These are phyloP conservation scores for Synanthedon vespiformis DNA, from an alignment of 2,888 invertebrate species.

Conservation along the genomic window DNA sequence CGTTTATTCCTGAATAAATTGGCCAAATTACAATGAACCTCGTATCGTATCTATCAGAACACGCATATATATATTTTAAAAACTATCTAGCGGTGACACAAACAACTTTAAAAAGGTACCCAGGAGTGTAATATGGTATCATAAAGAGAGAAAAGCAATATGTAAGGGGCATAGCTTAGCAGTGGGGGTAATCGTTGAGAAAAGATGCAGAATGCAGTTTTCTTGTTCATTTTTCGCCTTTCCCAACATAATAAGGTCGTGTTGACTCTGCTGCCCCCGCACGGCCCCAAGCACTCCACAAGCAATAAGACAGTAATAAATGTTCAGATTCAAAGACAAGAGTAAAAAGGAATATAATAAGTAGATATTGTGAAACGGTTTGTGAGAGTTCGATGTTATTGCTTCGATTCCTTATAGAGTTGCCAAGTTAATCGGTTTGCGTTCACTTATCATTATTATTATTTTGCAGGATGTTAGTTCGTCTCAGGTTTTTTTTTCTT, in stretches of 20 bases:
- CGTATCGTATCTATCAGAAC: too few species aligned
- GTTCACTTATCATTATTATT: conserved; percentile 27
- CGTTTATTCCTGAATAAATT: too few species aligned
- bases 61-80: too few species aligned
- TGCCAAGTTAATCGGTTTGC: conserved; percentile 27
- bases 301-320: conserved; percentile 69
- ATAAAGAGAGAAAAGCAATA: too few species aligned
- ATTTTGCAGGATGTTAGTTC: conserved; percentile 6
- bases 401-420: conserved; percentile 25
- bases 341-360: conserved; percentile 60
- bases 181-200: conserved; percentile 8
- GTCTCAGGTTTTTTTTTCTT: not conserved
- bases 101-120: too few species aligned
- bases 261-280: conserved; percentile 52
- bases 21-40: too few species aligned
- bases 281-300: conserved; percentile 53
- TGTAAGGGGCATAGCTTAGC: too few species aligned
- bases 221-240: conserved; percentile 58
- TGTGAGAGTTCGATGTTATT: conserved; percentile 52
- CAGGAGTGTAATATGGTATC: too few species aligned
- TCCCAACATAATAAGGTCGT: conserved; percentile 66
- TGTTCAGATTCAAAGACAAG: conserved; percentile 58
- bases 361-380: conserved; percentile 59
- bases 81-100: too few species aligned
- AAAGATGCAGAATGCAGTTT: conserved; percentile 39